Percentiles rank a stretch among this genome's conserved stretches.
These are phyloP conservation scores for Opisthocomus hoazin DNA, from an alignment of 2,113 vertebrate species.

Conservation along the genomic window DNA sequence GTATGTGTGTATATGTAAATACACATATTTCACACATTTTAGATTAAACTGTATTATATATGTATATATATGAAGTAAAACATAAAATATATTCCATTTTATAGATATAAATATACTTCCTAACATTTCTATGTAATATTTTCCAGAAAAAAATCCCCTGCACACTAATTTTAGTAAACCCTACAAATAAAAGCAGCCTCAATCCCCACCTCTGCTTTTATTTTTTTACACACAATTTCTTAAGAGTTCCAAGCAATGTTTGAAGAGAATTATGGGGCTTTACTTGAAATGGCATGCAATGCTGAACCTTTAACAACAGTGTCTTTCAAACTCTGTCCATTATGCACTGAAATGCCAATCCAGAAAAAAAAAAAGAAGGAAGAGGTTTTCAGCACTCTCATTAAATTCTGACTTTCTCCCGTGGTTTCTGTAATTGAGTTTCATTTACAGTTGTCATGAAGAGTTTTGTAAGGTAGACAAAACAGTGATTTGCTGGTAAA, in stretches of 20 bases:
- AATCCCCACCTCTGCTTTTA: not conserved
- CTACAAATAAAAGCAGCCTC: not conserved
- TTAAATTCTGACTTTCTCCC: not conserved
- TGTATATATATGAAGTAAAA: not conserved
- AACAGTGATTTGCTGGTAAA: constrained; percentile 8
- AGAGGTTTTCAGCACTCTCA: constrained; percentile 5
- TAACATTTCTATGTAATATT: not conserved
- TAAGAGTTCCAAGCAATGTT: not conserved
- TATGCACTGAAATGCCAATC: not conserved
- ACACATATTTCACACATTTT: too few species aligned
- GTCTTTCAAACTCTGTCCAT: constrained; percentile 1
- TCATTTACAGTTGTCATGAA: not conserved
- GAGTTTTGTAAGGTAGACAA: constrained; percentile 11
- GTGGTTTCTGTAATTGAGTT: not conserved
- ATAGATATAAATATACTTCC: not conserved
- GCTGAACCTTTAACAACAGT: not conserved
- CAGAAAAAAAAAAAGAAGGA: not conserved
- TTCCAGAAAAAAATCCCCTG: not conserved
- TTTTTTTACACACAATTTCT: not conserved
- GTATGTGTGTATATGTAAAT: not conserved
- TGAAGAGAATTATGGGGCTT: not conserved
- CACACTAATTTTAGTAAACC: not conserved
- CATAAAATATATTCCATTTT: not conserved
- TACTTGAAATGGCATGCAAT: not conserved
- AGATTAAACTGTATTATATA: not conserved